phyloP scores from a whole-genome alignment of 2,113 vertebrate genomes.

The Oenanthe oenanthe region DNA sequence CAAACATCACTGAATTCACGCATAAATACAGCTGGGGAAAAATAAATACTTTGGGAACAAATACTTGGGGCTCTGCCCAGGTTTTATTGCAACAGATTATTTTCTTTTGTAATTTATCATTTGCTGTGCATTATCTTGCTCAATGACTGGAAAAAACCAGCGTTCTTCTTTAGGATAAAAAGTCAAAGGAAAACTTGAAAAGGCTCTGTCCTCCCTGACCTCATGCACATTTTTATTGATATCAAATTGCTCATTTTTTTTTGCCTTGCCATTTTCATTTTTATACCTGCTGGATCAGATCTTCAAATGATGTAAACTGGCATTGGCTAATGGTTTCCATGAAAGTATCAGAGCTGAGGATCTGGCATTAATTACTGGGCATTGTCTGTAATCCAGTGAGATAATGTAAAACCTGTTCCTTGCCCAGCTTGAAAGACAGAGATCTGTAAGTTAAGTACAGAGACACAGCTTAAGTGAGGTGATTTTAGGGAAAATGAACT shows the following conservation, averaged over 20 bases:
- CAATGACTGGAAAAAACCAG: not conserved
- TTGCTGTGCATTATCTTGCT: constrained; percentile 21
- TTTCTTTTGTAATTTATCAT: constrained; percentile 27
- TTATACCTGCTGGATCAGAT: constrained; percentile 40
- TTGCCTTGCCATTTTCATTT: constrained; percentile 45
- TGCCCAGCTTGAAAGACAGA: not conserved
- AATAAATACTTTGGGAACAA: constrained; percentile 57
- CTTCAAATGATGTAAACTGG: constrained; percentile 48
- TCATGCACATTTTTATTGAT: constrained; percentile 58
- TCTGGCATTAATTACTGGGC: constrained; percentile 31
- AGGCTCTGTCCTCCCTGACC: constrained; percentile 23
- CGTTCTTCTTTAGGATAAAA: not conserved
- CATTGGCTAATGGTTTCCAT: constrained; percentile 34
- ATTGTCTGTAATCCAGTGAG: constrained; percentile 27
- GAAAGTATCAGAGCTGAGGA: not conserved
- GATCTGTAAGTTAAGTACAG: not conserved
- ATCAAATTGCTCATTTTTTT: constrained; percentile 56
- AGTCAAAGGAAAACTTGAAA: constrained; percentile 49
- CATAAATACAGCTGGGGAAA: constrained; percentile 19
- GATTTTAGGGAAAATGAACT: not conserved
- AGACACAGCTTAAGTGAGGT: not conserved
- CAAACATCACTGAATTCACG: not conserved
- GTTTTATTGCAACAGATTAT: constrained; percentile 39
- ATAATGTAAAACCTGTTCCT: constrained; percentile 24
- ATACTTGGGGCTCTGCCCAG: constrained; percentile 40